Conservation (phyloP, 2,113 vertebrate genomes). For the Picathartes gymnocephalus region DNA sequence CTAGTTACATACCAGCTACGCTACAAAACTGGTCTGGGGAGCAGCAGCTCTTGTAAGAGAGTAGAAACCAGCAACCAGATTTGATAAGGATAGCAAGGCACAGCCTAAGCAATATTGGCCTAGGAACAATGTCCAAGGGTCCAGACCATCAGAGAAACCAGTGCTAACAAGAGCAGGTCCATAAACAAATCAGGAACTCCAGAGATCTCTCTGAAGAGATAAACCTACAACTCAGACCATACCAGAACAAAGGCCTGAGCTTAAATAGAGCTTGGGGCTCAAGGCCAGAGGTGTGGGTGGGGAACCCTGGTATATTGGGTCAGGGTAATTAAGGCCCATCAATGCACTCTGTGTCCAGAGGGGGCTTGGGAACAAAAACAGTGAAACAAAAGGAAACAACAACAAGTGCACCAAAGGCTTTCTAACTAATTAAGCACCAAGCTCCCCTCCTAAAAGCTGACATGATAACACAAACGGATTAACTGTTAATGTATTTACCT, state of each 20-base stretch:
- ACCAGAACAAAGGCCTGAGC: accelerated
- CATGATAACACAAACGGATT: neutral
- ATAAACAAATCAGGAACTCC: accelerated
- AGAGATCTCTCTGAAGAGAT: accelerated
- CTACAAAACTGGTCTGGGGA: neutral
- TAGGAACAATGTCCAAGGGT: accelerated
- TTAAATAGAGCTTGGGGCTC: neutral
- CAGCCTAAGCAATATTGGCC: accelerated
- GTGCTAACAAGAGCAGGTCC: accelerated
- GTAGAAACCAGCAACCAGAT: neutral
- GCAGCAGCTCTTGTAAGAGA: neutral
- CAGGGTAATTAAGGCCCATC: neutral
- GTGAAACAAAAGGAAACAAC: neutral
- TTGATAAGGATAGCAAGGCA: accelerated
- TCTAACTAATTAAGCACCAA: neutral
- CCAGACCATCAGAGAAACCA: neutral
- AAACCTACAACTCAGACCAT: accelerated
- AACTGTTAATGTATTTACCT: neutral
- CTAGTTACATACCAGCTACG: neutral
- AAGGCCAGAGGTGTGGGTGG: neutral
- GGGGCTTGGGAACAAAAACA: neutral
- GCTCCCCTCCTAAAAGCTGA: neutral
- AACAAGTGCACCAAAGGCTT: neutral
- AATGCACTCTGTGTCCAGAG: neutral
- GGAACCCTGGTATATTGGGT: neutral